Evolutionary conservation across 1,140 invertebrate species (phyloP), one percentile per base, ranked within the genome.

Genomic region (Orchestia grillus): DNA sequence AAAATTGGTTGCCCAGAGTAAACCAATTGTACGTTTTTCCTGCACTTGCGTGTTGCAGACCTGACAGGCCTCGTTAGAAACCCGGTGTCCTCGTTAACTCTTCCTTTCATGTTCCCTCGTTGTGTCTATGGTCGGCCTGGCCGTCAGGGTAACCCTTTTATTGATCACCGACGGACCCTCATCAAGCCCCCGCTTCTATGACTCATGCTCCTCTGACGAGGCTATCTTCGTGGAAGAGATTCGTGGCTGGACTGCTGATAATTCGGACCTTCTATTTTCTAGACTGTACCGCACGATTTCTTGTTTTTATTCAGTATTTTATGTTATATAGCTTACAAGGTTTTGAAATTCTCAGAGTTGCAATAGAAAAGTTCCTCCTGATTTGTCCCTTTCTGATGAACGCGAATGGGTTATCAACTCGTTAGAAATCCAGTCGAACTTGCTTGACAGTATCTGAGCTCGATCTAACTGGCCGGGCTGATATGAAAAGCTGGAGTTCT

Each of bases 51-150:
- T 94, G 92, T 45, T 94, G 92, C 43, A 44, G 43, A 44, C 43
- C 92, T 94, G 92, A 94, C 92, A 47, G 40, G 43, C 16, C 44
- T 45, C 92, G 92, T 94, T 94, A 94, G 92, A 45, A 47, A 44
- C 19, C 44, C 92, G 92, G 41, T 45, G 19, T 94, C 44, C 92
- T 94, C 92, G 44, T 94, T 94, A 44, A 40, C 43, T 94, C 44
- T 94, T 94, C 43, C 92, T 47, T 94, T 94, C 44, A 94, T 94
- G 92, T 94, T 44, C 92, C 92, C 92, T 47, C 44, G 43, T 45
- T 45, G 41, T 16, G 43, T n/a, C 92, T 6, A 44, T 94, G 92
- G 92, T 94, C 44, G 44, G 92, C 11, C 41, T 43, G 88, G 19
- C 92, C 44, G 43, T 45, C 36, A 0, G 43, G 44, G 92, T 94